Evolutionary conservation across 2,888 invertebrate genomes (phyloP).

Genomic region (Drosophila barbarae): DNA sequence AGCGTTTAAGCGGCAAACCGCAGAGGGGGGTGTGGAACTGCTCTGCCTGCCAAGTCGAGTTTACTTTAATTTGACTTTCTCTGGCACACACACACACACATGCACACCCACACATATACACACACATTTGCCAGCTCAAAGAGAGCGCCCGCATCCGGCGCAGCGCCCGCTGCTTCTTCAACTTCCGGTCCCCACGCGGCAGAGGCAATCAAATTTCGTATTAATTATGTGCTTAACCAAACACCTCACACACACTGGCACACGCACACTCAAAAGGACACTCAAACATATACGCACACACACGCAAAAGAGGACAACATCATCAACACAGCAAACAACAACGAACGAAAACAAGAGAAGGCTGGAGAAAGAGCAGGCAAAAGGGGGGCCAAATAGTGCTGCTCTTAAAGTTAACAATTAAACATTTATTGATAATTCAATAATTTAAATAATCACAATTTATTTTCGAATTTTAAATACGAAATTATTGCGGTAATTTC

Average conservation of each 20-base stretch:
- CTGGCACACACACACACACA: constrained; percentile 27
- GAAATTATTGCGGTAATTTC: not conserved
- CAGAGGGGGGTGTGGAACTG: constrained; percentile 27
- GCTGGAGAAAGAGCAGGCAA: not conserved
- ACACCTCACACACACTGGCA: constrained; percentile 54
- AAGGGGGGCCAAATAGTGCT: not conserved
- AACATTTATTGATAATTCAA: not conserved
- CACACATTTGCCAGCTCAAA: constrained; percentile 12
- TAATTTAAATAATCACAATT: not conserved
- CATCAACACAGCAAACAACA: constrained; percentile 25
- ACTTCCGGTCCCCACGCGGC: constrained; percentile 59
- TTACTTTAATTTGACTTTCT: constrained; percentile 69
- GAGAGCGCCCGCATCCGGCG: constrained; percentile 34
- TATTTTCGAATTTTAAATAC: not conserved
- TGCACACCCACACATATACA: constrained; percentile 5
- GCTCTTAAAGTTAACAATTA: not conserved
- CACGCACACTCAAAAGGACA: constrained; percentile 24
- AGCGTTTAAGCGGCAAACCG: constrained; percentile 67
- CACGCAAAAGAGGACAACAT: constrained; percentile 23
- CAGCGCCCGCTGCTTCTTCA: constrained; percentile 14
- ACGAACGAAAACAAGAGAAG: constrained; percentile 7
- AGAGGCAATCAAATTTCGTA: constrained; percentile 72
- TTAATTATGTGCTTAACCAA: constrained; percentile 72
- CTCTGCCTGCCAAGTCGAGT: constrained; percentile 39
- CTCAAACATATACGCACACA: not conserved